Evolutionary conservation across 2,113 vertebrate species (phyloP).

Genomic region (Callospermophilus lateralis): DNA sequence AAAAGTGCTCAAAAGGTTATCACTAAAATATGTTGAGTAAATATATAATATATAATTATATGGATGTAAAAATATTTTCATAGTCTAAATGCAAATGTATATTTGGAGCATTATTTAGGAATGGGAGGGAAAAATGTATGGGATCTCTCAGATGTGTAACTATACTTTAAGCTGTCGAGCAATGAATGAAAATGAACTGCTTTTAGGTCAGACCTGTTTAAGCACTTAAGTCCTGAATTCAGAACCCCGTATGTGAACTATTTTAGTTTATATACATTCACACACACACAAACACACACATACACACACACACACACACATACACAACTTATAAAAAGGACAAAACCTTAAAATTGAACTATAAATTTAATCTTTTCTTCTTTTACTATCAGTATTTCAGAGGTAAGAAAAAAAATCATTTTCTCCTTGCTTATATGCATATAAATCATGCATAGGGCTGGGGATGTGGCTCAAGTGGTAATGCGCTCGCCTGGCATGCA

Average conservation of each 20-base stretch:
- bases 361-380: not conserved
- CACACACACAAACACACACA: too few relatives aligned
- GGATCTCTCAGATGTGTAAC: not conserved
- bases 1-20: constrained; percentile 31
- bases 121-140: not conserved
- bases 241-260: not conserved
- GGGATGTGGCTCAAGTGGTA: too few relatives aligned
- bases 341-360: not conserved
- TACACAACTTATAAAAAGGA: not conserved
- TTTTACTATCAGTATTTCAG: not conserved
- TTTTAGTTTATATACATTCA: too few relatives aligned
- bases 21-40: not conserved
- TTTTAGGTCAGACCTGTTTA: not conserved
- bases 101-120: constrained; percentile 25
- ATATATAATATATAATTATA: constrained; percentile 1
- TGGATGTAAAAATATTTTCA: constrained; percentile 19
- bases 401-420: constrained; percentile 6
- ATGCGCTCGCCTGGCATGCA: too few relatives aligned
- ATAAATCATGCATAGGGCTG: not conserved
- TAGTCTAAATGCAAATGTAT: not conserved
- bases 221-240: not conserved
- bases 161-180: not conserved
- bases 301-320: not conserved
- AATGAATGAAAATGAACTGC: not conserved
- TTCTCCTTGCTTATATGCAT: not conserved